A percentile compares a stretch with the other conserved stretches of the same genome.
These are phyloP conservation scores for Emydocephalus ijimae DNA, from an alignment of 2,113 vertebrate genomes.

Conservation along the genomic window DNA sequence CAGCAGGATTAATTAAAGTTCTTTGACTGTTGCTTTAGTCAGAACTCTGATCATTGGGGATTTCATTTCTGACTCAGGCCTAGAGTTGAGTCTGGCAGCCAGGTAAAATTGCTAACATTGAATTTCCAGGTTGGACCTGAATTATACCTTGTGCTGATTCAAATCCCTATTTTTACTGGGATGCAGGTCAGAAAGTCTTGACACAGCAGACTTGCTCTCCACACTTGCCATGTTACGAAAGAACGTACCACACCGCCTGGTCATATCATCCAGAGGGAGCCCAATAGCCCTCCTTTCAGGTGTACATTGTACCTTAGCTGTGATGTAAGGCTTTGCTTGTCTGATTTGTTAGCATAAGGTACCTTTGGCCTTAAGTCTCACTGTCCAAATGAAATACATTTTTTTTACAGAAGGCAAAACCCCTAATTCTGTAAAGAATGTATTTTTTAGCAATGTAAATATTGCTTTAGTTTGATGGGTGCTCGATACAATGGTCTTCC, in stretches of 20 bases:
- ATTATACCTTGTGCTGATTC: neutral
- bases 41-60: neutral
- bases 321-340: neutral
- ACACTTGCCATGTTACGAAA: neutral
- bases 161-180: neutral
- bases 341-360: neutral
- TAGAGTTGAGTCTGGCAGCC: neutral
- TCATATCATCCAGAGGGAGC: neutral
- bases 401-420: conserved; percentile 57
- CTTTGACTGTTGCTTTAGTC: neutral
- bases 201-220: neutral
- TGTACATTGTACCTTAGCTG: neutral
- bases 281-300: neutral
- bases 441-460: conserved; percentile 73
- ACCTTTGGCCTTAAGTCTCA: conserved; percentile 6
- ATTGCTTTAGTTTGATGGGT: conserved; percentile 66
- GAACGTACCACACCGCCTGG: neutral
- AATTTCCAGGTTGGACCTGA: neutral
- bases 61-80: neutral
- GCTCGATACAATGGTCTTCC: conserved; percentile 76
- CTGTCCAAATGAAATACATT: conserved; percentile 32
- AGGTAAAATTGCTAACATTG: neutral
- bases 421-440: conserved; percentile 65
- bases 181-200: neutral
- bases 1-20: neutral